These are phyloP conservation scores for Agelaius phoeniceus DNA, from an alignment of 2,113 vertebrate genomes.

Conservation along the genomic window DNA sequence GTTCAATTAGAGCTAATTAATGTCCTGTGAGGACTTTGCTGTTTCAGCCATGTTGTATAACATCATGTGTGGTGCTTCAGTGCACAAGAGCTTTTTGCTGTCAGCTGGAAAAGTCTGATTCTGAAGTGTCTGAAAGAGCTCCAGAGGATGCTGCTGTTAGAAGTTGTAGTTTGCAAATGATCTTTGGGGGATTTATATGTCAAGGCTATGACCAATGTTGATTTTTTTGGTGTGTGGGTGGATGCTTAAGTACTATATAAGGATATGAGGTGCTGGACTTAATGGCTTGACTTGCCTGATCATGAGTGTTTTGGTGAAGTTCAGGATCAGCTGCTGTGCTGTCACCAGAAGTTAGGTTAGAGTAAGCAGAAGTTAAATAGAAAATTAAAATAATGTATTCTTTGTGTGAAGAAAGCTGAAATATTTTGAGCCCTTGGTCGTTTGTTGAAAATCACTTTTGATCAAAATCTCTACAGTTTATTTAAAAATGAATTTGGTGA, in stretches of 20 bases:
- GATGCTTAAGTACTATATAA: neutral
- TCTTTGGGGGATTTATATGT: neutral
- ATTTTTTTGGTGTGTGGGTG: neutral
- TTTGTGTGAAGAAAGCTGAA: neutral
- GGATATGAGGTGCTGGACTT: neutral
- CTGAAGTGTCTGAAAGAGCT: neutral
- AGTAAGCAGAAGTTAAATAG: neutral
- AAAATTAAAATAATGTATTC: neutral
- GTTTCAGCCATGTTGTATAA: neutral
- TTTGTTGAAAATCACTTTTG: neutral
- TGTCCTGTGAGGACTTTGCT: conserved; percentile 49
- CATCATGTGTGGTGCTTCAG: neutral
- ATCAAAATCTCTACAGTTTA: neutral
- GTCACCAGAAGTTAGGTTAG: neutral
- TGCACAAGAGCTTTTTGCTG: conserved; percentile 22
- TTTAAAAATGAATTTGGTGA: neutral
- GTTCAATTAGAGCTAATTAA: conserved; percentile 63
- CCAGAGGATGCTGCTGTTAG: neutral
- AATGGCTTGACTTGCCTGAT: neutral
- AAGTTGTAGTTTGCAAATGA: neutral
- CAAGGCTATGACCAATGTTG: neutral
- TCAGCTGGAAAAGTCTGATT: neutral
- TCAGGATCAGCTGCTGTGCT: neutral
- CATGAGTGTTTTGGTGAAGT: neutral
- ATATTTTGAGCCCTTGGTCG: neutral